Base-by-base conservation (phyloP, 2,888 invertebrate genomes). In the Amblyjoppa proteus region DNA sequence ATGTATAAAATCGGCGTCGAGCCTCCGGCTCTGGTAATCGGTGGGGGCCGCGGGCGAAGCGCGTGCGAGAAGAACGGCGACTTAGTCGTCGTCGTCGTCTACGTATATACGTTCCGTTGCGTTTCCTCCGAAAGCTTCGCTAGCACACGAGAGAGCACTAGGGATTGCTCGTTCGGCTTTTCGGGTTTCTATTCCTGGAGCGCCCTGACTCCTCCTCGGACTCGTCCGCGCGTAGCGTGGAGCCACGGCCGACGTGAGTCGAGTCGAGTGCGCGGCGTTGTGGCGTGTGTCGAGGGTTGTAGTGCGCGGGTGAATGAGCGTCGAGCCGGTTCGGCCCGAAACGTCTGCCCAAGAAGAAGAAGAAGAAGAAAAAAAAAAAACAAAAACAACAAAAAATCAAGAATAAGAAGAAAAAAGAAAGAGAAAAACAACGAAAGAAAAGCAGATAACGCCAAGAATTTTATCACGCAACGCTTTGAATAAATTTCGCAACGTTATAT, bases 141-240 rank as follows among this genome's bases (percentile, higher is more conserved):
- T 61, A 81, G 77, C 79, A 73, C 77, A 76, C 83, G 70, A 71
- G 76, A 41, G 28, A 25, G 51, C 88, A 86, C 87, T 77, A 84
- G 89, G 84, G 88, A 90, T 92, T 86, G 91, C 82, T 83, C 82
- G 79, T 80, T 80, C 83, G 85, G 80, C 76, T 83, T 83, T 83
- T 85, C 71, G 76, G 91, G 64, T 91, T 91, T 93, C 94, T 94
- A 94, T 94, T 94, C 94, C 94, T 94, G 94, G 94, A 93, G 92
- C 92, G 90, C 89, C 89, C 91, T 91, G 91, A 92, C 92, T 92
- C 91, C 91, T 92, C 92, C 88, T 89, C 91, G 89, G 89, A 90
- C 90, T 89, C 91, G 76, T 91, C 89, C 81, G 78, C 76, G 73
- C 80, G 74, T 84, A 87, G 83, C 87, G 87, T 87, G 88, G 83